Conservation (phyloP, 1,140 invertebrate genomes). For the Hycleus cichorii region DNA sequence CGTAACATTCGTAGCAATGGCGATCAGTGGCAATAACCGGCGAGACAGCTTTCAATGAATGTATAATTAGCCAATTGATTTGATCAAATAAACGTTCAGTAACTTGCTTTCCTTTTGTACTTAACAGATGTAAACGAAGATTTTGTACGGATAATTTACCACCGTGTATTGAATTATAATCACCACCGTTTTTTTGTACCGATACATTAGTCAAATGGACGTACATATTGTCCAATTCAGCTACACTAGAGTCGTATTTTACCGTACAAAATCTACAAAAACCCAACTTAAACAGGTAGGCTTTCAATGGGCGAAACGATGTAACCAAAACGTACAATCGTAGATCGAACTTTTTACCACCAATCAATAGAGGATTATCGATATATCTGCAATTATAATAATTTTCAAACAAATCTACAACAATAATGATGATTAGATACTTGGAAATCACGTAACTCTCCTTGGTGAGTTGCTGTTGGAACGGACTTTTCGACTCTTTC, state of each 20-base stretch:
- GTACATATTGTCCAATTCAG: conserved; percentile 78
- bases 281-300: conserved; percentile 68
- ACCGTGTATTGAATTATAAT: conserved; percentile 91
- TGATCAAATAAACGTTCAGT: conserved; percentile 76
- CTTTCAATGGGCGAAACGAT: conserved; percentile 75
- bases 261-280: conserved; percentile 82
- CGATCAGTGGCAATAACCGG: conserved; percentile 68
- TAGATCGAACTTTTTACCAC: conserved; percentile 86
- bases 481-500: conserved; percentile 68
- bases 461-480: conserved; percentile 75
- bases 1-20: conserved; percentile 78
- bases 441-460: conserved; percentile 87
- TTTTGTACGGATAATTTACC: conserved; percentile 93
- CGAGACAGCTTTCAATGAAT: conserved; percentile 72
- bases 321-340: conserved; percentile 78
- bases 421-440: conserved; percentile 30
- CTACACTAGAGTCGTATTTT: conserved; percentile 64
- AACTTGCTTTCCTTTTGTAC: conserved; percentile 79
- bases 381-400: conserved; percentile 54
- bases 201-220: conserved; percentile 82
- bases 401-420: no score
- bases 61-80: conserved; percentile 84
- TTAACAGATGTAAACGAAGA: conserved; percentile 82
- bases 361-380: conserved; percentile 76
- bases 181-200: conserved; percentile 82